phyloP scores from a whole-genome alignment of 2,113 vertebrate species.

The Phyllopteryx taeniolatus region DNA sequence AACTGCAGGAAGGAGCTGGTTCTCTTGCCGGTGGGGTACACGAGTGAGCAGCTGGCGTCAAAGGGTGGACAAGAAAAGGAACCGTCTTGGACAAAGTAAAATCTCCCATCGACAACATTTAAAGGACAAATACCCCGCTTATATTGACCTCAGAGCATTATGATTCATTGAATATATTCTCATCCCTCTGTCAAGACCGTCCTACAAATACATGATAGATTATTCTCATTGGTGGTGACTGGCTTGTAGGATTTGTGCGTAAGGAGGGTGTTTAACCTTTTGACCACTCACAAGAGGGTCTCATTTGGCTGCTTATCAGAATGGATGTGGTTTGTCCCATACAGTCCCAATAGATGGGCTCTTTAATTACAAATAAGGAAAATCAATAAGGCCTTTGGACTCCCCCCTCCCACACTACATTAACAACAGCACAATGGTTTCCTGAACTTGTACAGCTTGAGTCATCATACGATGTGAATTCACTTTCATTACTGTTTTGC shows the following conservation, averaged over 20 bases:
- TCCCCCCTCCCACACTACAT: not conserved
- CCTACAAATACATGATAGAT: constrained; percentile 20
- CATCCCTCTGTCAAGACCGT: constrained; percentile 35
- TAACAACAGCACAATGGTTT: not conserved
- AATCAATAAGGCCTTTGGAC: constrained; percentile 30
- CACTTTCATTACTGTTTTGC: too few species aligned
- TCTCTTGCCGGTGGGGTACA: constrained; percentile 25
- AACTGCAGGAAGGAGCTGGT: constrained; percentile 31
- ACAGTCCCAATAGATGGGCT: constrained; percentile 29
- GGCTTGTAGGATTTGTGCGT: not conserved
- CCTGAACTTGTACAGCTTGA: not conserved
- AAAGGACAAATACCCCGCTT: constrained; percentile 33
- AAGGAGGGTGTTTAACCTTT: constrained; percentile 10
- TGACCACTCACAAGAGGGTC: constrained; percentile 51
- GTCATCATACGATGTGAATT: too few species aligned
- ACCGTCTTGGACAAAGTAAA: constrained; percentile 36
- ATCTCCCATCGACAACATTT: constrained; percentile 26
- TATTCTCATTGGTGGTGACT: constrained; percentile 15
- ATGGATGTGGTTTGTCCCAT: constrained; percentile 14
- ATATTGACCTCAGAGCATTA: constrained; percentile 35
- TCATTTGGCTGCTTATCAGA: constrained; percentile 57
- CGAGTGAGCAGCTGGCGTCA: constrained; percentile 22
- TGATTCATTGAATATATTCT: constrained; percentile 35
- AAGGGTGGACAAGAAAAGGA: constrained; percentile 15
- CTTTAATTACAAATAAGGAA: constrained; percentile 57